These are phyloP conservation scores for Crotalus tigris DNA, from an alignment of 2,113 vertebrate species.

Conservation along the genomic window DNA sequence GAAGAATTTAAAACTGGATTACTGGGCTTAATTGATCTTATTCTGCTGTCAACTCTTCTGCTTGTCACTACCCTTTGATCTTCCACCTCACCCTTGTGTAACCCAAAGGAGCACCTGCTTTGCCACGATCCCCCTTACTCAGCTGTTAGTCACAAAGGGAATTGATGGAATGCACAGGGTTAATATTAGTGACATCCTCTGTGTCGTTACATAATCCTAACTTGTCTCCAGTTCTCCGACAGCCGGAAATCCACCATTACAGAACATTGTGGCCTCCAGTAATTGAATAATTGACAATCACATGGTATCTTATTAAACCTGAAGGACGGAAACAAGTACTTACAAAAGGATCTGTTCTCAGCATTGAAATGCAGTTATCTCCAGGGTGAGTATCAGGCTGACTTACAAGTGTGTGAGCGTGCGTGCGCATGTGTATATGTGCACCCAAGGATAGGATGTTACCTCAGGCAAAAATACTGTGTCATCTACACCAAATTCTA, in stretches of 20 bases:
- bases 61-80: neutral
- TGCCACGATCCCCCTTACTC: neutral
- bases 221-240: neutral
- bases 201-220: slow-evolving; percentile 5
- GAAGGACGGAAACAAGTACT: slow-evolving; percentile 8
- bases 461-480: neutral
- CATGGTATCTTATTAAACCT: neutral
- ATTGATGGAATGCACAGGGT: slow-evolving; percentile 6
- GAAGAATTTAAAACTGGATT: neutral
- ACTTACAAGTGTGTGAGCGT: neutral
- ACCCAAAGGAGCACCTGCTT: neutral
- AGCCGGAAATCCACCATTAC: slow-evolving; percentile 2
- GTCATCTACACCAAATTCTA: neutral
- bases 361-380: neutral
- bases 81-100: neutral
- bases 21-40: neutral
- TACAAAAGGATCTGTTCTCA: slow-evolving; percentile 1
- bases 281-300: slow-evolving; percentile 22
- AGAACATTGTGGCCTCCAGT: neutral
- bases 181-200: neutral
- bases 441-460: neutral
- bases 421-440: neutral
- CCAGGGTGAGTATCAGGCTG: neutral
- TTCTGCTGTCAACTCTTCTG: neutral
- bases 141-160: slow-evolving; percentile 3